Evolutionary conservation across 2,113 vertebrate species (phyloP).

Genomic region (Colossoma macropomum): DNA sequence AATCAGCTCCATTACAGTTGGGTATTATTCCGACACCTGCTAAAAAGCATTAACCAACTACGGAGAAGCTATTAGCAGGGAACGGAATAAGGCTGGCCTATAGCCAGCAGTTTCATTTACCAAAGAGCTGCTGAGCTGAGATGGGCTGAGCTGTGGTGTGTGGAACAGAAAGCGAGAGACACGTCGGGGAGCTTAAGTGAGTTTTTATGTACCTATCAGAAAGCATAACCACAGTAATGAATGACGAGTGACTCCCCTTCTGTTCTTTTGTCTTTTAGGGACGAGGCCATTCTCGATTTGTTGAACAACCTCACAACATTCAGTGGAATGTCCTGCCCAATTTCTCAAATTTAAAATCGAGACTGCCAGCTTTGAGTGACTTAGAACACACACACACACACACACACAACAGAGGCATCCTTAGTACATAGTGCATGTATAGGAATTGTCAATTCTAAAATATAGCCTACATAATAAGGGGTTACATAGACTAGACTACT

Average conservation of each 20-base stretch:
- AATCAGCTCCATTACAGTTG: background rate
- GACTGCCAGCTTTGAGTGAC: no score
- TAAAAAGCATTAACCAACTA: slow-evolving; percentile 15
- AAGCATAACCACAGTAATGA: background rate
- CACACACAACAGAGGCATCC: no score
- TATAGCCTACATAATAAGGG: no score
- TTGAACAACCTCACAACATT: background rate
- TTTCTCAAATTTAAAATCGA: no score
- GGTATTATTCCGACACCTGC: slow-evolving; percentile 7
- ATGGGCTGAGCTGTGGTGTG: background rate
- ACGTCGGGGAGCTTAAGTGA: background rate
- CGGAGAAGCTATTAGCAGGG: slow-evolving; percentile 10
- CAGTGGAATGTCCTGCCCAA: background rate
- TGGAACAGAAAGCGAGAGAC: background rate
- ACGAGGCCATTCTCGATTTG: background rate
- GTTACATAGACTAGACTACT: no score
- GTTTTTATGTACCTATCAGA: slow-evolving; percentile 22
- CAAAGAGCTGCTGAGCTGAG: background rate
- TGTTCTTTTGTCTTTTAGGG: background rate
- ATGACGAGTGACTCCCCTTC: background rate
- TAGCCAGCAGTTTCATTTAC: slow-evolving; percentile 1
- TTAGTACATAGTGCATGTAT: no score
- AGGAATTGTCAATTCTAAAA: no score
- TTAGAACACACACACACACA: no score
- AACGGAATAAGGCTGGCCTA: background rate